Base-by-base conservation (phyloP, 2,888 invertebrate species). In the Ophion costatus region DNA sequence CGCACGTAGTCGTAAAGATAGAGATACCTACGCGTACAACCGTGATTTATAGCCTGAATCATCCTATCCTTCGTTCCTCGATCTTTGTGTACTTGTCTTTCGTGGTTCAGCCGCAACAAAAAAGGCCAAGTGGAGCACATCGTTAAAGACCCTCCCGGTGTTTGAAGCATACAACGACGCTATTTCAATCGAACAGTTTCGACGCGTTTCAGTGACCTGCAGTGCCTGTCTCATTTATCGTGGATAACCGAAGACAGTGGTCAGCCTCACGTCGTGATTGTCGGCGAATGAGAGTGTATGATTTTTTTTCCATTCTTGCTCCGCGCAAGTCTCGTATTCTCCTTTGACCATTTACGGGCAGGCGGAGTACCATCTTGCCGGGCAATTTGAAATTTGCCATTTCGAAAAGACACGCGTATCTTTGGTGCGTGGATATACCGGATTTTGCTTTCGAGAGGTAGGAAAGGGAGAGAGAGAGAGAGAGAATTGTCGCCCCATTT, bases 341-440 rank as follows among this genome's bases (percentile, higher is more conserved):
- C 70, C 14, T 14, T 66, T 67, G 59, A 33, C 75, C 84, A 64
- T 76, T 81, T 71, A 59, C 59, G 82, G 84, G 51, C 24, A 45
- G 45, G 70, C 33, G 33, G 20, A 51, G 70, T 22, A 79, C 66
- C 82, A 64, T 76, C 79, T 71, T 45, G 69, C 22, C 2, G 45
- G 38, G 64, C 63, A 22, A 70, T 81, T 79, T 59, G 70, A 66
- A 71, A 75, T 82, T 82, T 79, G 79, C 82, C 69, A 82, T 78
- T 82, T 66, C 56, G 57, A 59, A 20, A 59, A 63, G 70, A 78
- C 78, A 7, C 71, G 64, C 61, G 33, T 69, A 71, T 70, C 24
- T 63, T 33, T 51, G 76, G 17, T 81, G 67, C 64, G 42, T 77
- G 33, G 64, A 59, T 45, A 45, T 75, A 14, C 64, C n/a, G 24